Percentiles rank a stretch among this genome's conserved stretches.
Conservation (phyloP, 2,888 invertebrate genomes). For the Leptinotarsa haldemani region DNA sequence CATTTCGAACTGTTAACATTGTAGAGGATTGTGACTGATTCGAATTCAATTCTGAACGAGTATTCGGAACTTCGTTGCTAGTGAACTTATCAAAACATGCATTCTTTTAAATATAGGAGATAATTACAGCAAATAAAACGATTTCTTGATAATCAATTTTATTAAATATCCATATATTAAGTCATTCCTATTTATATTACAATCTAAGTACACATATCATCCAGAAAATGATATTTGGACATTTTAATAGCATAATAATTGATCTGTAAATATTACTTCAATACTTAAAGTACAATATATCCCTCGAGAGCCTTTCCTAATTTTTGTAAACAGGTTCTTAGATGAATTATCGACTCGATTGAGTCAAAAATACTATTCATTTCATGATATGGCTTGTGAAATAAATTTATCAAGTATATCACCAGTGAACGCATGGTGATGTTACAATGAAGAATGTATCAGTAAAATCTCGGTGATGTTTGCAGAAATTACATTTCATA, state of each 20-base stretch:
- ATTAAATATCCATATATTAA: slow-evolving; percentile 13
- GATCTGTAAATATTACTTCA: neutral
- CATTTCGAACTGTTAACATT: too few species aligned
- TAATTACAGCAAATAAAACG: neutral
- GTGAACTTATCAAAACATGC: too few species aligned
- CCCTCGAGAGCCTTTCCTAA: neutral
- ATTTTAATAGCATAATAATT: neutral
- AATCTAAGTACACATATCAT: slow-evolving; percentile 13
- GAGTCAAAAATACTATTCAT: slow-evolving; percentile 4
- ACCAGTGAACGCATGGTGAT: neutral
- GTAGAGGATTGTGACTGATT: too few species aligned
- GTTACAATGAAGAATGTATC: neutral
- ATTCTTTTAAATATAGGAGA: neutral
- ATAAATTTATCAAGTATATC: too few species aligned
- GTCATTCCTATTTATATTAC: slow-evolving; percentile 4
- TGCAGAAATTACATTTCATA: neutral
- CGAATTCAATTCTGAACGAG: too few species aligned
- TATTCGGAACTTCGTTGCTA: too few species aligned
- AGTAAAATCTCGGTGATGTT: neutral
- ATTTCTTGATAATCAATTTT: neutral
- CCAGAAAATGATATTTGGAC: neutral
- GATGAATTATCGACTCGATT: neutral
- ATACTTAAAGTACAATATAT: slow-evolving; percentile 20
- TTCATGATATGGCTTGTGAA: too few species aligned
- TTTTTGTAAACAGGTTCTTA: neutral